phyloP scores from a whole-genome alignment of 2,888 invertebrate species.

The Drosophila nr. fundita region DNA sequence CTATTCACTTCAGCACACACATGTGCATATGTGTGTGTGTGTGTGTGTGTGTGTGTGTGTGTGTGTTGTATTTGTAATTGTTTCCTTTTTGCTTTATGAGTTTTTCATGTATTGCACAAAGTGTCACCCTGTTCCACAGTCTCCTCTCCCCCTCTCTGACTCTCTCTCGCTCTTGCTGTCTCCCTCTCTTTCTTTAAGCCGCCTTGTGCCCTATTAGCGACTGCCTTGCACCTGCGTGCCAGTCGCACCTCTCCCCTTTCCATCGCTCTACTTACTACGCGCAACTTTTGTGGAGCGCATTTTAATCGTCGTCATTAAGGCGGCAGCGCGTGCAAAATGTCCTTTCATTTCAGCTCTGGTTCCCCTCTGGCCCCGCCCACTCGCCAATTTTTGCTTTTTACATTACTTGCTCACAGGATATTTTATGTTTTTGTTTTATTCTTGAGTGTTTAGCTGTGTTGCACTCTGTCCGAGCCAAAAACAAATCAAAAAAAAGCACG shows the following conservation, averaged over 20 bases:
- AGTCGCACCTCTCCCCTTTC: not conserved
- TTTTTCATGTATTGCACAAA: conserved; percentile 72
- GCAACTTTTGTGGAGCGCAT: conserved; percentile 64
- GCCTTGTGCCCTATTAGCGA: conserved; percentile 16
- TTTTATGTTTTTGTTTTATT: conserved; percentile 23
- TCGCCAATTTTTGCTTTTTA: conserved; percentile 1
- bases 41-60: conserved; percentile 41
- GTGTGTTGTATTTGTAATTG: conserved; percentile 70
- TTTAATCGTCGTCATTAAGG: conserved; percentile 79
- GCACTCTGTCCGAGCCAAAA: conserved; percentile 34
- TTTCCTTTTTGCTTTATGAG: conserved; percentile 80
- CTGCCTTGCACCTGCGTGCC: conserved; percentile 46
- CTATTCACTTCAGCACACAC: conserved; percentile 16
- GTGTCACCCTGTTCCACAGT: conserved; percentile 58
- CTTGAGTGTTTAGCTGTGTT: conserved; percentile 41
- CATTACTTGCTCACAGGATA: conserved; percentile 32
- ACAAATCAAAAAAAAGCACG: conserved; percentile 9
- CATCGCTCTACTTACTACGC: conserved; percentile 25
- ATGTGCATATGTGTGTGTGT: not conserved
- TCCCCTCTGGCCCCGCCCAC: not conserved
- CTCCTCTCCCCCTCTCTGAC: conserved; percentile 4
- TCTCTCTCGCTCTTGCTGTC: conserved; percentile 6
- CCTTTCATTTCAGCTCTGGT: conserved; percentile 63
- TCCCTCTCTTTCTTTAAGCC: not conserved
- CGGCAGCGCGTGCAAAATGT: conserved; percentile 72